Evolutionary conservation across 92 coral and sea anemone species (phyloP), one percentile per base, ranked within the genome.

Genomic region (Virgularia gustaviana): DNA sequence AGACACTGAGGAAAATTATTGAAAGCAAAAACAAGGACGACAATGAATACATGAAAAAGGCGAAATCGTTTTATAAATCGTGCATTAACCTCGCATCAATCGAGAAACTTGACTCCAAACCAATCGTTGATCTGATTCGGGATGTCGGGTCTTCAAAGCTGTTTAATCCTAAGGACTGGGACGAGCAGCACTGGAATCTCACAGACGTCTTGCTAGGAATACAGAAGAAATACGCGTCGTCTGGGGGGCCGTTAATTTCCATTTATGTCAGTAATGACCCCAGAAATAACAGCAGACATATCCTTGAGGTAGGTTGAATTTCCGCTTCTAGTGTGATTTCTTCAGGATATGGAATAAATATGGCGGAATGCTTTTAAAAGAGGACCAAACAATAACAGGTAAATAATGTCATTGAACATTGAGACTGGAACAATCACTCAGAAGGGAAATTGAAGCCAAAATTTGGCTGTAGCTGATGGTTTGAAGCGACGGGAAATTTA

Each of bases 221-320:
- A 61, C 99, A 94, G 38, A 83, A 77, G 57, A 58, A 66, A 34
- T 89, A 86, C 57, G 88, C 99, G 0, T 94, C 99, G 25, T 95
- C 99, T 6, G 96, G 96, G 9, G 99, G 99, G 27, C 99, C 99
- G 0, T 66, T 94, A 66, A 89, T 94, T 58, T 86, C 99, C 23
- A 84, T 94, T 47, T 96, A 94, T 41, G 82, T 94, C 34, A 87
- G 96, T 28, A 96, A 94, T 45, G 96, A 94, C 56, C 99, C 99
- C 3, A 83, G 90, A 43, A 87, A 94, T 63, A 94, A 94, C 79
- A 84, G 84, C 52, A 74, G 87, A 43, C 99, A 94, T 64, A 81
- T 94, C 25, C 83, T 94, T 65, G 96, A 94, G 90, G 99, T 94
- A 86, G 89, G 91, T n/a, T n/a, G 56, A 51, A 33, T 30, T 8